phyloP scores from a whole-genome alignment of 2,113 vertebrate genomes.

The Dissostichus mawsoni region DNA sequence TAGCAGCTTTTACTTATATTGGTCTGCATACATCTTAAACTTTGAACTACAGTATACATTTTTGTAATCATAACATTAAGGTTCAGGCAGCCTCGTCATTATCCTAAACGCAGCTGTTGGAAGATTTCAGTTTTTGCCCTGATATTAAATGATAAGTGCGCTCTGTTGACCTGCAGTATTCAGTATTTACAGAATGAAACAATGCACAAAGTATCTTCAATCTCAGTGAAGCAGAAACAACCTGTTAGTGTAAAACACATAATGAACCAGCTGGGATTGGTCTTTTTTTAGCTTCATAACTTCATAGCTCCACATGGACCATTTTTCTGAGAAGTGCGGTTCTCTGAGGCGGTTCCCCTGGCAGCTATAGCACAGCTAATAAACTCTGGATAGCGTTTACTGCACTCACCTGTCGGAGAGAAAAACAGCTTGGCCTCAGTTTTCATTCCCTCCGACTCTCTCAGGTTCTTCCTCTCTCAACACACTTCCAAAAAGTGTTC shows the following conservation, averaged over 20 bases:
- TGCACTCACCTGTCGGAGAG: conserved; percentile 48
- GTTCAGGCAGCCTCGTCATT: neutral
- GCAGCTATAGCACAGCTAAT: conserved; percentile 52
- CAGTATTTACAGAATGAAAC: neutral
- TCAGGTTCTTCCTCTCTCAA: neutral
- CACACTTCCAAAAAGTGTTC: too few species aligned
- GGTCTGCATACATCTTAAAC: too few species aligned
- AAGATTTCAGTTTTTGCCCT: neutral
- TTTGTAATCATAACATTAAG: neutral
- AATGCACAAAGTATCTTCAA: neutral
- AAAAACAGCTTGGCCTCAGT: conserved; percentile 50
- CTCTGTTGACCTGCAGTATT: neutral
- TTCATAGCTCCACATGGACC: neutral
- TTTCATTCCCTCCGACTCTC: conserved; percentile 21
- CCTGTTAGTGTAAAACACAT: conserved; percentile 3
- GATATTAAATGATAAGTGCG: neutral
- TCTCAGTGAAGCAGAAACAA: neutral
- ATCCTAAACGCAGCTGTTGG: neutral
- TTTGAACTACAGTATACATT: neutral
- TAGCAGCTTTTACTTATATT: neutral
- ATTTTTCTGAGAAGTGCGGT: conserved; percentile 13
- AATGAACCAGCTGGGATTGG: conserved; percentile 20
- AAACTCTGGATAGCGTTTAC: conserved; percentile 54
- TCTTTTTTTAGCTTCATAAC: conserved; percentile 16
- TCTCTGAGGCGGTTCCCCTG: conserved; percentile 40